Evolutionary conservation across 2,113 vertebrate genomes (phyloP).

Genomic region (Podarcis muralis): DNA sequence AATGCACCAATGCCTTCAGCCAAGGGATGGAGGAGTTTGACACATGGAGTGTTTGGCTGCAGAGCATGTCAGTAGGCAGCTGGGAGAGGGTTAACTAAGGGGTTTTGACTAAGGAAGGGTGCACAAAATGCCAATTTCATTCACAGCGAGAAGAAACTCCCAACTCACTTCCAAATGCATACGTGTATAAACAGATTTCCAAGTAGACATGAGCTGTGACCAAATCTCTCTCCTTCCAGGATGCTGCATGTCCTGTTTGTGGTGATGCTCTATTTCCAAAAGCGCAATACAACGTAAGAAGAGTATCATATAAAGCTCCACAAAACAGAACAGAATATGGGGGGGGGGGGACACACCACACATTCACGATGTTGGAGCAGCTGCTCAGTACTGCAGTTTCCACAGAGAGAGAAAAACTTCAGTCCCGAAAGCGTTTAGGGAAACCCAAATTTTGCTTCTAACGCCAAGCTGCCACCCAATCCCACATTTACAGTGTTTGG

Average conservation of each 20-base stretch:
- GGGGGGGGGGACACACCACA: slow-evolving; percentile 40
- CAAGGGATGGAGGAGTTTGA: background rate
- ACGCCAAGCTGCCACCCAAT: slow-evolving; percentile 88
- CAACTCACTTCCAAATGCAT: no score
- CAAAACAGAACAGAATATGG: slow-evolving; percentile 60
- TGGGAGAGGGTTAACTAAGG: background rate
- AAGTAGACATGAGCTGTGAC: background rate
- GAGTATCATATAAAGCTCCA: slow-evolving; percentile 71
- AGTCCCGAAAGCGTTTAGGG: slow-evolving; percentile 78
- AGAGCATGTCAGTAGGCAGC: background rate
- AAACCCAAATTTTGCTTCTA: slow-evolving; percentile 77
- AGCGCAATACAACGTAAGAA: slow-evolving; percentile 36
- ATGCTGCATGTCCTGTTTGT: background rate
- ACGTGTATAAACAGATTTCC: background rate
- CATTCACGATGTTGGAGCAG: slow-evolving; percentile 53
- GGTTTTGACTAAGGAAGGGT: background rate
- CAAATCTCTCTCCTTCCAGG: background rate
- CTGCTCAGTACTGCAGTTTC: slow-evolving; percentile 63
- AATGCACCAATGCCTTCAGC: background rate
- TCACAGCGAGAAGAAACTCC: background rate
- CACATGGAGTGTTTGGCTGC: background rate
- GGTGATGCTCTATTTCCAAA: background rate
- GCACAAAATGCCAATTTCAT: background rate
- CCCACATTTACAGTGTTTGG: slow-evolving; percentile 90
- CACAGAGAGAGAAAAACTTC: slow-evolving; percentile 66